Base-by-base conservation (phyloP, 2,888 invertebrate species). In the Tipula unca region DNA sequence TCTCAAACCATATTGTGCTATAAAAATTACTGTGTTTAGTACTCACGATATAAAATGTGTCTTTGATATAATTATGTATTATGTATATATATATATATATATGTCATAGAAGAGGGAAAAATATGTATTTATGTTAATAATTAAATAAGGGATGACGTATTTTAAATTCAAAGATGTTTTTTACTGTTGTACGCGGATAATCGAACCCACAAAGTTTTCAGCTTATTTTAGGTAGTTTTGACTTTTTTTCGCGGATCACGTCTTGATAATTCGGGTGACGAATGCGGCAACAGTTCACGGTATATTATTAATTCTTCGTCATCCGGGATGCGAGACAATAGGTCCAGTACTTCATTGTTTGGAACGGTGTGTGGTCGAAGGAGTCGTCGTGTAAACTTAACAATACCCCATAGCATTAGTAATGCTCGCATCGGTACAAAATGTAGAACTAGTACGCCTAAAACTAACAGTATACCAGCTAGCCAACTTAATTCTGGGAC, bases 341-440 rank as follows among this genome's bases (percentile, higher is more conserved):
- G 95, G 92, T 99, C 99, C 87, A 99, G 91, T 8, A 99, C 92
- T 93, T 99, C 99, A 92, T 99, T 99, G 91, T 99, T 99, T 10
- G 98, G 97, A 91, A 99, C 96, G 48, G 97, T 95, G 90, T 99
- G 96, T 5, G 99, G 99, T 87, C 97, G 93, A 86, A 99, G 91
- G 86, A 99, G 94, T 91, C 98, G 96, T 88, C 98, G 94, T 32
- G 97, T 95, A 91, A 99, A 99, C 91, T 99, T 99, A 91, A 98
- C 98, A 86, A 97, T 89, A 88, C 99, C 99, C 98, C 98, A 99
- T 20, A 95, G 93, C 93, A 99, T 94, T 85, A 99, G 93, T 84
- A 99, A 92, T 90, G 96, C 96, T 89, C 98, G 93, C 85, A 98
- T 91, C 54, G 99, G 98, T 89, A 99, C 94, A 87, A 95, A 93